Evolutionary conservation across 2,888 invertebrate species (phyloP), one percentile per base, ranked within the genome.

Genomic region (Luperina nickerlii): DNA sequence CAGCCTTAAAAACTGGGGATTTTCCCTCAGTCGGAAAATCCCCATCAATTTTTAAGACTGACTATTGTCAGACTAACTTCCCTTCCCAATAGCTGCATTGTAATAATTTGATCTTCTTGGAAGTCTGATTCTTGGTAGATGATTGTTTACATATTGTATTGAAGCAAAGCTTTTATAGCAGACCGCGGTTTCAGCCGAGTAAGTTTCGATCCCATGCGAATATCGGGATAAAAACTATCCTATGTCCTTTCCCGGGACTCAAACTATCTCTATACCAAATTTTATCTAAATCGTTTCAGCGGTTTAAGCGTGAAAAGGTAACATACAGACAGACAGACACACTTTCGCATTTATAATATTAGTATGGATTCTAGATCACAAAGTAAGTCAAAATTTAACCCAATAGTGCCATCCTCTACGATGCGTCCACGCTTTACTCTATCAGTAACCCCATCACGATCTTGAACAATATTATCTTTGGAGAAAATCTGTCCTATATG

Each of bases 401-500:
- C 32, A 42, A 62, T 11, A 74, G 11, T 27, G 27, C 24, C 15
- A 57, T 76, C 13, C 32, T 65, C 32, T 48, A 51, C 42, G 45
- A 62, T 57, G 32, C 15, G 32, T 62, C 27, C 48, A 70, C 13
- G 15, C 32, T 32, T 60, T 27, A 45, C 32, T 57, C 2, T 60
- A 80, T 87, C 63, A 74, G 67, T 76, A 87, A 84, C 48, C 69
- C 20, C 57, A 75, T 80, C 85, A 87, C 87, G 80, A 57, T 69
- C 24, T 68, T 48, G 88, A 90, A 91, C 89, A 89, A 90, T 87
- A 87, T 89, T 89, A 90, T 91, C 90, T 74, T 70, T 75, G 63
- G 68, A 69, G 78, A 83, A 86, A 87, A 87, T 89, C 89, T 84
- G 71, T 83, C 72, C 51, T 76, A 62, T 82, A 83, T 65, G 83